These are phyloP conservation scores for Seriola quinqueradiata DNA, from an alignment of 2,113 vertebrate genomes.

Conservation along the genomic window DNA sequence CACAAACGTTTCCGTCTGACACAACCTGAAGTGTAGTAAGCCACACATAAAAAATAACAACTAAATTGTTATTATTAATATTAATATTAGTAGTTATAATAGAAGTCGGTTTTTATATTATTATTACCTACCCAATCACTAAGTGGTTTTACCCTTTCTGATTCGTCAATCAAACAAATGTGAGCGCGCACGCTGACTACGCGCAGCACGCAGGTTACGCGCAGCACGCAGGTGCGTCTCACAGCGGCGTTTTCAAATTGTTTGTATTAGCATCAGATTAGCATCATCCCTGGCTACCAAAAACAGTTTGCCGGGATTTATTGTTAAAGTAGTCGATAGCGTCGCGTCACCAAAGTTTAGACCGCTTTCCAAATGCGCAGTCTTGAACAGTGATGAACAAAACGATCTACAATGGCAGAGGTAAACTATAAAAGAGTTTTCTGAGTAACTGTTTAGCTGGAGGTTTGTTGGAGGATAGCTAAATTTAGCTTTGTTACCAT, in stretches of 20 bases:
- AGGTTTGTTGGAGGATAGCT: neutral
- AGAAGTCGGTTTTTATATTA: neutral
- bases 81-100: neutral
- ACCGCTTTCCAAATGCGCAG: neutral
- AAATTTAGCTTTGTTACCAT: neutral
- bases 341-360: neutral
- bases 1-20: neutral
- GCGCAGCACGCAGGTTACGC: slow-evolving; percentile 27
- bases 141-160: neutral
- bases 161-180: neutral
- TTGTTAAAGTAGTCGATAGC: neutral
- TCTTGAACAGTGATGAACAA: slow-evolving; percentile 48
- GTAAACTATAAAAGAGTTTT: slow-evolving; percentile 47
- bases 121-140: neutral
- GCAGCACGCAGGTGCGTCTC: slow-evolving; percentile 43
- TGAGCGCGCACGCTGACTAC: slow-evolving; percentile 30
- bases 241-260: slow-evolving; percentile 64
- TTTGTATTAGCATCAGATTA: slow-evolving; percentile 10
- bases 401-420: slow-evolving; percentile 70
- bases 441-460: neutral
- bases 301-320: neutral
- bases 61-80: neutral
- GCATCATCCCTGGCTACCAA: neutral
- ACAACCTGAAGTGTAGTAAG: neutral
- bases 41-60: too few species aligned